Percentiles rank a stretch among this genome's conserved stretches.
phyloP scores from a whole-genome alignment of 2,797 vertebrate genomes.

The Pachyuromys duprasi region DNA sequence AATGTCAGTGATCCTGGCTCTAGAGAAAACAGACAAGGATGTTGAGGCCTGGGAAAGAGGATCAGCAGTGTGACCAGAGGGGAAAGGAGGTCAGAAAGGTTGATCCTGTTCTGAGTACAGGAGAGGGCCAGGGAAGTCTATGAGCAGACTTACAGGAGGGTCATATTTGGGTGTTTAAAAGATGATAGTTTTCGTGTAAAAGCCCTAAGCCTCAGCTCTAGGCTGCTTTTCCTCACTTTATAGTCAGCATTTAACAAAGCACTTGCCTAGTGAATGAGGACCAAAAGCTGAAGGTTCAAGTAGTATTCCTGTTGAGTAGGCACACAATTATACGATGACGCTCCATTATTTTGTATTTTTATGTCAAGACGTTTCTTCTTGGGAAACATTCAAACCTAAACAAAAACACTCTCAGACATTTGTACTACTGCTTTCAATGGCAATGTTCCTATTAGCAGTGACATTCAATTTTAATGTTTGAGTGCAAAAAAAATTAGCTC shows the following conservation, averaged over 20 bases:
- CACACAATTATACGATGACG: too few relatives aligned
- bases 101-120: neutral
- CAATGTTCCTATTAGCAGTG: neutral
- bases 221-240: neutral
- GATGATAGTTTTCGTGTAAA: neutral
- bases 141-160: too few relatives aligned
- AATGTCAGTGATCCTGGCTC: neutral
- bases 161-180: neutral
- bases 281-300: neutral
- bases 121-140: neutral
- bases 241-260: neutral
- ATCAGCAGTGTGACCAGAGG: neutral
- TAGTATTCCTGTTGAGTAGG: neutral
- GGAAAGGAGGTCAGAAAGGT: neutral
- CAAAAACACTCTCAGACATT: neutral
- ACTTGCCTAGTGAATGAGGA: neutral
- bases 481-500: neutral
- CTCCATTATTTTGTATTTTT: neutral
- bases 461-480: neutral
- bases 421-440: neutral
- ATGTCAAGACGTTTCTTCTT: neutral
- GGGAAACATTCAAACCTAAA: neutral
- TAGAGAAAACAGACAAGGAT: neutral
- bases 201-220: neutral
- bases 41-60: too few relatives aligned